These are phyloP conservation scores for Rhysida immarginata DNA, from an alignment of 1,140 invertebrate genomes.

Conservation along the genomic window DNA sequence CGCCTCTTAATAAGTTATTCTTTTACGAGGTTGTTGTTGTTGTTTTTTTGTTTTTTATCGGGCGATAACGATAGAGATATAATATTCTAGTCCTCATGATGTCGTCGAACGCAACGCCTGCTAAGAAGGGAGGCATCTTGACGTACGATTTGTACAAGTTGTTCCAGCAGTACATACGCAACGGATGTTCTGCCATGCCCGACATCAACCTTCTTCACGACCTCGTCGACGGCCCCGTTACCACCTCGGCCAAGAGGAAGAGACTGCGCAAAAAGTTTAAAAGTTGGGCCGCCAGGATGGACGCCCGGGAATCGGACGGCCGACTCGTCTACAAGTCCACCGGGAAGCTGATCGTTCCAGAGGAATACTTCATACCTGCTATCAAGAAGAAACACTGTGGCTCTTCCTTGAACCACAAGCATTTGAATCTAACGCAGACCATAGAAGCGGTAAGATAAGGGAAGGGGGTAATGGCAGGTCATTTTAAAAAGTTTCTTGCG, in stretches of 20 bases:
- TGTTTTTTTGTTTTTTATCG: no score
- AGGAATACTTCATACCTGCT: background rate
- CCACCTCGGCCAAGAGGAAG: background rate
- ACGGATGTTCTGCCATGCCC: background rate
- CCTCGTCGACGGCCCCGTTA: background rate
- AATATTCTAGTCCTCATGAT: no score
- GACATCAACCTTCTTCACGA: background rate
- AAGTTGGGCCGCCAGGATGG: slow-evolving; percentile 5
- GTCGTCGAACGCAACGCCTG: no score
- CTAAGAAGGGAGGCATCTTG: background rate
- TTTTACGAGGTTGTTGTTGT: no score
- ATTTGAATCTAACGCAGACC: slow-evolving; percentile 3
- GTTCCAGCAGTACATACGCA: background rate
- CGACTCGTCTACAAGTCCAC: slow-evolving; percentile 1
- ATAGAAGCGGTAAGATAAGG: slow-evolving; percentile 5
- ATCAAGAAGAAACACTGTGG: background rate
- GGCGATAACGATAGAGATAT: no score
- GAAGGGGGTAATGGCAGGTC: no score
- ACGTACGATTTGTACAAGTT: slow-evolving; percentile 1
- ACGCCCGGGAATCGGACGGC: background rate
- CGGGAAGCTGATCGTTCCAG: slow-evolving; percentile 2
- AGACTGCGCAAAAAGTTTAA: slow-evolving; percentile 4
- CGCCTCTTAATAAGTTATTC: background rate
- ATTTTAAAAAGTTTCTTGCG: no score
- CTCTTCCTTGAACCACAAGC: background rate